Percentiles rank a stretch among this genome's conserved stretches.
phyloP scores from a whole-genome alignment of 2,888 invertebrate genomes.

The Pteria penguin region DNA sequence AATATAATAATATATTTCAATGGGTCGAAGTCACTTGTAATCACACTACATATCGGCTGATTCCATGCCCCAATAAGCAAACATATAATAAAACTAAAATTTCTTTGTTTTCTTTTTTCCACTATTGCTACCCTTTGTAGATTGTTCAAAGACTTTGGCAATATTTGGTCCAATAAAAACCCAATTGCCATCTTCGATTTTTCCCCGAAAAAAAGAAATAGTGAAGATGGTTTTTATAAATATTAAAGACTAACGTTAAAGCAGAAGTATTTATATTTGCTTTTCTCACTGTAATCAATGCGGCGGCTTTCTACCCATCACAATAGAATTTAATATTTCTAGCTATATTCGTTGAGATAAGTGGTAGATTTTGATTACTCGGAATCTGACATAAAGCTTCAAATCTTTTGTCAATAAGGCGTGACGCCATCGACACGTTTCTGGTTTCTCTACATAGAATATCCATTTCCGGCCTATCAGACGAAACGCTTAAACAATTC shows the following conservation, averaged over 20 bases:
- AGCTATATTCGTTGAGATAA: neutral
- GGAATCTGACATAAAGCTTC: neutral
- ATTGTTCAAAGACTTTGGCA: too few species aligned
- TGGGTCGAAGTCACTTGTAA: too few species aligned
- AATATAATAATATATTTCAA: too few species aligned
- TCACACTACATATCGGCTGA: too few species aligned
- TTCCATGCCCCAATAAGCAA: too few species aligned
- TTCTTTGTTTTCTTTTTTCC: too few species aligned
- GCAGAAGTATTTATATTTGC: neutral
- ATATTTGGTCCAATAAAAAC: too few species aligned
- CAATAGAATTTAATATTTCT: conserved; percentile 17
- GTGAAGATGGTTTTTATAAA: too few species aligned
- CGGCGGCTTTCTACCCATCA: neutral
- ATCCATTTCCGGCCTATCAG: conserved; percentile 25
- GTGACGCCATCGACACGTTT: conserved; percentile 26
- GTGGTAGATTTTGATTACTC: neutral
- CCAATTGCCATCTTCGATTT: too few species aligned
- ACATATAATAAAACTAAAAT: too few species aligned
- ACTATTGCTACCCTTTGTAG: too few species aligned
- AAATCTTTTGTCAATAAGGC: neutral
- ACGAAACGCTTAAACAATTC: neutral
- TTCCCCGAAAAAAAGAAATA: too few species aligned
- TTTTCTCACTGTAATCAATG: neutral
- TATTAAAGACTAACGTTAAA: neutral
- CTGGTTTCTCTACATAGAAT: conserved; percentile 22